Evolutionary conservation across 2,888 invertebrate species (phyloP).

Genomic region (Antheraea assamensis): DNA sequence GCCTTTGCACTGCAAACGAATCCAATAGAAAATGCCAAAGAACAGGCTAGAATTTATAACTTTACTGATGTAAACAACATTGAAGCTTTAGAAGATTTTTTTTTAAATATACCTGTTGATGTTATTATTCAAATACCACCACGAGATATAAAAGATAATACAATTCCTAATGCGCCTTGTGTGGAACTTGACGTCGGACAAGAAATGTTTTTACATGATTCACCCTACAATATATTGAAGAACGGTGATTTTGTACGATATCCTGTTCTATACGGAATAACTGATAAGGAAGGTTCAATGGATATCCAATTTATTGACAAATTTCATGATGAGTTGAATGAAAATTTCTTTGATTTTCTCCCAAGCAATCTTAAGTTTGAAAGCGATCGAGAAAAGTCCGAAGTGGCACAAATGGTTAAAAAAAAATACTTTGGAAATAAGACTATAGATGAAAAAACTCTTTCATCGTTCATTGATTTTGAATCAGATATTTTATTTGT

Average conservation of each 20-base stretch:
- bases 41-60: slow-evolving; percentile 33
- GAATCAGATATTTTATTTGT: slow-evolving; percentile 53
- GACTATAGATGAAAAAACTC: slow-evolving; percentile 30
- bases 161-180: slow-evolving; percentile 34
- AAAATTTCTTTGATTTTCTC: slow-evolving; percentile 41
- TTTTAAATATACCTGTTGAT: slow-evolving; percentile 32
- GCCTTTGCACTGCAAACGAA: slow-evolving; percentile 37
- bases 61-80: slow-evolving; percentile 35
- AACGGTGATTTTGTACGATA: slow-evolving; percentile 34
- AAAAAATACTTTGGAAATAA: slow-evolving; percentile 43
- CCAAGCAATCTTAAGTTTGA: slow-evolving; percentile 39
- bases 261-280: slow-evolving; percentile 42
- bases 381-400: slow-evolving; percentile 31
- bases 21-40: slow-evolving; percentile 38
- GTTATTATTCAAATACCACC: slow-evolving; percentile 27
- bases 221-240: slow-evolving; percentile 40
- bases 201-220: slow-evolving; percentile 37
- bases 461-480: slow-evolving; percentile 38
- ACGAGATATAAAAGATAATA: slow-evolving; percentile 27
- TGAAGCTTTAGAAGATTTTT: slow-evolving; percentile 38
- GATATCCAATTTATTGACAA: slow-evolving; percentile 31
- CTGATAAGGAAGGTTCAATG: slow-evolving; percentile 44
- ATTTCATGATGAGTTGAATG: slow-evolving; percentile 39
- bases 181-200: slow-evolving; percentile 33
- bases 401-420: slow-evolving; percentile 34